Base-by-base conservation (phyloP, 2,113 vertebrate species). In the Entosphenus tridentatus region DNA sequence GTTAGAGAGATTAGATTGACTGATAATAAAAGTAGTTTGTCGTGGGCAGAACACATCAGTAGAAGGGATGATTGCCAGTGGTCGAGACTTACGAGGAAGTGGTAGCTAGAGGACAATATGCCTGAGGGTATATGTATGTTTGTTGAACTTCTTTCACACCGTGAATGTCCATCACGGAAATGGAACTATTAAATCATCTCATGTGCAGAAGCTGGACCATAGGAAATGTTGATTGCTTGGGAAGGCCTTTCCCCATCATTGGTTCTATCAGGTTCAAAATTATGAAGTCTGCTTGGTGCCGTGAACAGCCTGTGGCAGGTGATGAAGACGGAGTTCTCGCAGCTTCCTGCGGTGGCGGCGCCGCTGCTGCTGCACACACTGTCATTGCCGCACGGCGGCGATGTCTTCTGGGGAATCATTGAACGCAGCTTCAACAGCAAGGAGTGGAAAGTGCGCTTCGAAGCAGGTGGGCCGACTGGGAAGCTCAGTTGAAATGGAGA, bases 341-440 rank as follows among this genome's bases (percentile, higher is more conserved):
- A 98, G 81, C 80, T 98, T 71, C 90, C 92, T 56, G 93, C 87
- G 2, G 70, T 95, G 77, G 86, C 86, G 1, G 90, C 95, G 13
- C 90, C 92, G 8, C 88, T 95, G 74, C 87, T 98, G 70, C 90
- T 96, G 70, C 93, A 98, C 8, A 86, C 89, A 2, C 79, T 98
- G 69, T 90, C 93, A 0, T 84, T 98, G 78, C 86, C 90, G 62
- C 80, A 88, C 1, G 93, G 92, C 56, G 90, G 90, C 54, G 93
- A 98, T 77, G 95, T 97, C 78, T 98, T 97, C 79, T 98, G 93
- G 93, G 87, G 84, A 74, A 85, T 95, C 73, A 88, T 96, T 76
- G 91, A 96, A 70, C 84, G 80, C 75, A 90, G 86, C 76, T 98
- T 97, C 76, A 98, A 97, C 80, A 95, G 82, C 80, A 87, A 90